Evolutionary conservation across 2,113 vertebrate species (phyloP), one percentile per base, ranked within the genome.

Genomic region (Ammodramus savannarum): DNA sequence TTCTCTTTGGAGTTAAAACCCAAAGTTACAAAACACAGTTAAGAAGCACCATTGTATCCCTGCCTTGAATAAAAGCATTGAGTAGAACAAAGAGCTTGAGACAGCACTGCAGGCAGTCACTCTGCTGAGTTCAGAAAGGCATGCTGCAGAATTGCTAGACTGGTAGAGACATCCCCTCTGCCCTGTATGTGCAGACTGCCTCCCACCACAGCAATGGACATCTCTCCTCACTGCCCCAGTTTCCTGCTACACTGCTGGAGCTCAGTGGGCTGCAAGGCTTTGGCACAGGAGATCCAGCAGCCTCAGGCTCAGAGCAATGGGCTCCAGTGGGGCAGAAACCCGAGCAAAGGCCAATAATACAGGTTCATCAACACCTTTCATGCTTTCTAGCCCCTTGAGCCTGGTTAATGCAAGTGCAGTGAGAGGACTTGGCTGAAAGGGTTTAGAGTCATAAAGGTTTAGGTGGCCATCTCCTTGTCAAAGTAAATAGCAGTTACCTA

Each of bases 201-300:
- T 66, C 38, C 34, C 25, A 36, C 12, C 0, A 0, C 41, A 49
- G 9, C 26, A 31, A 51, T 1, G 1, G 36, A 15, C 13, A 4
- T 16, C 39, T 26, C 12, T 85, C n/a, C 23, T 66, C 26, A 11
- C 26, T 73, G 26, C 19, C 54, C 38, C 13, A 7, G 17, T 16
- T 74, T 59, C 22, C 41, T 52, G 23, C 41, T 61, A 5, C 36
- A 8, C n/a, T 57, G 36, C 27, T 66, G 54, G 29, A 59, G 26
- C 13, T 66, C 39, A 10, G 0, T 1, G 34, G 41, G 16, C 31
- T 69, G 27, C 10, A 8, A 75, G 19, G 31, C 49, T 76, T 72
- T 67, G 58, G 38, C 3, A 0, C 19, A 52, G 51, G n/a, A 78
- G 32, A 65, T 23, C 19, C 38, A 78, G 48, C 63, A 43, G 48